These are phyloP conservation scores for Oryzias woworae DNA, from an alignment of 2,113 vertebrate genomes.

Conservation along the genomic window DNA sequence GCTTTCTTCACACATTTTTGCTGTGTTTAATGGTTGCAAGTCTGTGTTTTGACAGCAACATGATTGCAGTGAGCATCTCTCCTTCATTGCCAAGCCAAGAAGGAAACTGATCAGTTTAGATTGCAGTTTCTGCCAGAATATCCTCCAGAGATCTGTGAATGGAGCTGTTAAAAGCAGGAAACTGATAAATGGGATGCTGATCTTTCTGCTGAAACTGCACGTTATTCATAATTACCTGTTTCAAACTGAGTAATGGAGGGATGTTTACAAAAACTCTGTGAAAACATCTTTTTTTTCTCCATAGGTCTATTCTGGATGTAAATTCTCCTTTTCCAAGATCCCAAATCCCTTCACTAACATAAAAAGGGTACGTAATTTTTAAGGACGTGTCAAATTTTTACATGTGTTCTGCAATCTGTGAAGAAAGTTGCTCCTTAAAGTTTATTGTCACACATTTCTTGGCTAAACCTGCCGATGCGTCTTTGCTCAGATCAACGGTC, in stretches of 20 bases:
- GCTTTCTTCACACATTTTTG: constrained; percentile 2
- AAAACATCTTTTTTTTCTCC: constrained; percentile 4
- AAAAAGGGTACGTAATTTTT: constrained; percentile 83
- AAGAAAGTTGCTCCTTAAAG: background rate
- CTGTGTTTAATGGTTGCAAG: constrained; percentile 1
- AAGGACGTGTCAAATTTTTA: accelerated
- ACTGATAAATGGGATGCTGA: constrained; percentile 3
- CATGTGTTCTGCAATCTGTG: background rate
- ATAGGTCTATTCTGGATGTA: constrained; percentile 93
- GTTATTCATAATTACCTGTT: background rate
- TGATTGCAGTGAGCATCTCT: background rate
- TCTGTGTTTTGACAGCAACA: background rate
- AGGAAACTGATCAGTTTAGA: constrained; percentile 3
- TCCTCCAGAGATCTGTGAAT: background rate
- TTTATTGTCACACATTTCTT: background rate
- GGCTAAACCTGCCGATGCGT: background rate
- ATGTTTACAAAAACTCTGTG: background rate
- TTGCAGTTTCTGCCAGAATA: constrained; percentile 11
- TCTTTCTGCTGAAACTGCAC: background rate
- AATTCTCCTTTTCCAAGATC: constrained; percentile 96
- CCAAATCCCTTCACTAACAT: constrained; percentile 89
- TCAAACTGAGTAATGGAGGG: background rate
- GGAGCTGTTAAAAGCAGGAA: constrained; percentile 17
- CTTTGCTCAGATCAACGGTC: constrained; percentile 86
- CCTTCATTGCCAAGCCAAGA: background rate